Evolutionary conservation across 35 echinoderm and acorn worm species (phyloP).

Genomic region (Stichopus chloronotus): DNA sequence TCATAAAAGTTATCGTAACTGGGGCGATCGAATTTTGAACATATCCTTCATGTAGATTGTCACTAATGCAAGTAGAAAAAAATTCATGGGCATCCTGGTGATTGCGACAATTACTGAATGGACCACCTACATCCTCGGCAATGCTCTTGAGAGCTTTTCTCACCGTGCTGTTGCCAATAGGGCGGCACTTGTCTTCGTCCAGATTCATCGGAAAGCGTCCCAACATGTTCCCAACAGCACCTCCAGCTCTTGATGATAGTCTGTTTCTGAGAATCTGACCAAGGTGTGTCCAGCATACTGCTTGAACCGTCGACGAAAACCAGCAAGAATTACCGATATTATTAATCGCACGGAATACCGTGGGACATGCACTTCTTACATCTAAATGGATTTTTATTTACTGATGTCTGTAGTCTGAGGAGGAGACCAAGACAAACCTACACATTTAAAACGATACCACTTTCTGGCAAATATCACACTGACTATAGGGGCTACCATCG

Average conservation of each 20-base stretch:
- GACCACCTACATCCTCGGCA: neutral
- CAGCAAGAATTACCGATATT: conserved; percentile 37
- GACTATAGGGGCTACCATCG: conserved; percentile 5
- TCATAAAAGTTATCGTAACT: neutral
- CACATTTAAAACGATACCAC: conserved; percentile 20
- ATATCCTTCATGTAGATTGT: neutral
- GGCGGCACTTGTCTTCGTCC: neutral
- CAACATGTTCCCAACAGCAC: neutral
- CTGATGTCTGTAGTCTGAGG: neutral
- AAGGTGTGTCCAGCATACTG: neutral
- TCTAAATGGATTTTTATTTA: neutral
- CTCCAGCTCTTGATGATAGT: neutral
- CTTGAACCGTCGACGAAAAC: neutral
- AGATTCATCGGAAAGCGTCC: neutral
- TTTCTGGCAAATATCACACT: neutral
- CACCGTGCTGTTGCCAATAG: neutral
- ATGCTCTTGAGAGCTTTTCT: neutral
- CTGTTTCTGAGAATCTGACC: neutral
- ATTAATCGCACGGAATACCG: neutral
- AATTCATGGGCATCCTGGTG: conserved; percentile 2
- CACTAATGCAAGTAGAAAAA: neutral
- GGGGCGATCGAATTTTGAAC: neutral
- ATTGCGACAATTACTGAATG: neutral
- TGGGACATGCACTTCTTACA: neutral
- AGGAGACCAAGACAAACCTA: neutral